phyloP scores from a whole-genome alignment of 2,797 vertebrate genomes.

The Anabacerthia variegaticeps region DNA sequence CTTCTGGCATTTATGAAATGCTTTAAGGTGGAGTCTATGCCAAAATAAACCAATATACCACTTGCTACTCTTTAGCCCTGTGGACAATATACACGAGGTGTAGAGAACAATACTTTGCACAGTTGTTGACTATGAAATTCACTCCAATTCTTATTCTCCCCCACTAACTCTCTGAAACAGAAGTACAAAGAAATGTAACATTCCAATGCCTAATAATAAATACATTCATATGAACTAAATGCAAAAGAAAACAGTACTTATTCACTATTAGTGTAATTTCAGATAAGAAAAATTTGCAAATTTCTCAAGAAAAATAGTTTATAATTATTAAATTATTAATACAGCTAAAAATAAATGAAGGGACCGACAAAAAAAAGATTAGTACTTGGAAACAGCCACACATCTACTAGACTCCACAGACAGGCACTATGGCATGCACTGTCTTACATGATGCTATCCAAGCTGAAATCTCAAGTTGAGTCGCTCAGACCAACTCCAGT shows the following conservation, averaged over 20 bases:
- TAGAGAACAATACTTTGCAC: not conserved
- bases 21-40: not conserved
- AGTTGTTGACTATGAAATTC: not conserved
- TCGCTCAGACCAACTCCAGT: not conserved
- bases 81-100: not conserved
- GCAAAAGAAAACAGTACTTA: not conserved
- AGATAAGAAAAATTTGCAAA: not conserved
- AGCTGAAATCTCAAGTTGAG: not conserved
- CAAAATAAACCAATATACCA: not conserved
- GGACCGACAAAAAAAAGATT: not conserved
- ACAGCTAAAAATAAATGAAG: not conserved
- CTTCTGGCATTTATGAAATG: not conserved
- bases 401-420: not conserved
- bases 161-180: not conserved
- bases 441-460: not conserved
- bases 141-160: not conserved
- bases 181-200: not conserved
- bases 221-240: not conserved
- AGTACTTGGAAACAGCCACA: not conserved
- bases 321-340: not conserved
- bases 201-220: not conserved
- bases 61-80: not conserved
- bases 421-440: not conserved
- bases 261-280: not conserved
- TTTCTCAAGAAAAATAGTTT: not conserved